Percentiles rank a stretch among this genome's conserved stretches.
phyloP scores from a whole-genome alignment of 1,140 invertebrate species.

The Eriosoma lanigerum region DNA sequence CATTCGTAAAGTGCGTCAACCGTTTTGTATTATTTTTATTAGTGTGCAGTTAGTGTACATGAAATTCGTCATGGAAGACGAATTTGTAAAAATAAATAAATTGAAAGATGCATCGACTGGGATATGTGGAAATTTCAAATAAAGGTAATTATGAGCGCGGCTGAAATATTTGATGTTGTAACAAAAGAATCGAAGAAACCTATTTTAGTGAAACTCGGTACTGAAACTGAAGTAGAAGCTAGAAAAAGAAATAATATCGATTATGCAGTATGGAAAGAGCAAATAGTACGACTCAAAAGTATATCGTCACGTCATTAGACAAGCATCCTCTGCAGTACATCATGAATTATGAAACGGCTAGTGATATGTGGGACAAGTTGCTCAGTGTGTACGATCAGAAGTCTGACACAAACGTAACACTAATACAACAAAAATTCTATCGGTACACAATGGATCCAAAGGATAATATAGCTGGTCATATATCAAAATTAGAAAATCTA shows the following conservation, averaged over 20 bases:
- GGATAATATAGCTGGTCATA: background rate
- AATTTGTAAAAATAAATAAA: too few relatives aligned
- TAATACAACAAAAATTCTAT: constrained; percentile 23
- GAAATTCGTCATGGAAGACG: too few relatives aligned
- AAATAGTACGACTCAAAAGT: background rate
- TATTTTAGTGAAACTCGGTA: too few relatives aligned
- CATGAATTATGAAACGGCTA: background rate
- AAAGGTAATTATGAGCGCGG: background rate
- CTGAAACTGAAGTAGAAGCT: too few relatives aligned
- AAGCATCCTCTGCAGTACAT: background rate
- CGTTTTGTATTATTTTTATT: too few relatives aligned
- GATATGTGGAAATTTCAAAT: background rate
- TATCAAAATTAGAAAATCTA: background rate
- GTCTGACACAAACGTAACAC: background rate
- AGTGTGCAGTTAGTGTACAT: too few relatives aligned
- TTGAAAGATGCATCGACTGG: too few relatives aligned
- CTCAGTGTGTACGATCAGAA: background rate
- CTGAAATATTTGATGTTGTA: background rate
- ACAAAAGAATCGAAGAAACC: too few relatives aligned
- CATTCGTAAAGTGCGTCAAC: too few relatives aligned
- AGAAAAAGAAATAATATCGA: background rate
- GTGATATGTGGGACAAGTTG: background rate
- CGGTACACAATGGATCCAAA: background rate
- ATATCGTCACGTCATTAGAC: background rate
- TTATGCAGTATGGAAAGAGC: background rate